Evolutionary conservation across 64 coral and sea anemone species (phyloP), one percentile per base, ranked within the genome.

Genomic region (Anthopleura sola): DNA sequence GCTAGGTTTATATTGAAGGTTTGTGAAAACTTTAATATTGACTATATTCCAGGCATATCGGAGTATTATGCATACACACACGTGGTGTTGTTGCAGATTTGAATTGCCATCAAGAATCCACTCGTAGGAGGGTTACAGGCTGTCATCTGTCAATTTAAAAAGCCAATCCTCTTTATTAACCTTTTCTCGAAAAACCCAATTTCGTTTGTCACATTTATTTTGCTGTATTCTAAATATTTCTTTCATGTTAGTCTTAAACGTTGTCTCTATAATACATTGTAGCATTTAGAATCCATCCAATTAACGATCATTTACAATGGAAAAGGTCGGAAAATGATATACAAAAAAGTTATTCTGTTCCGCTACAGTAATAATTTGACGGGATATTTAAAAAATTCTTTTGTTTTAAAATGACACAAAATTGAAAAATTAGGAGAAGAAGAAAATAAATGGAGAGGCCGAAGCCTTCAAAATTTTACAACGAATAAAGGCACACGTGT

Each of bases 121-220:
- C 58, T 62, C 8, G 58, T 62, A 24, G 21, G 28, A 32, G 26
- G 28, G n/a, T 71, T 71, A 32, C 16, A 71, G 29, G 66, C 66
- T 71, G 66, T 71, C 66, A 71, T 71, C 66, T 71, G 66, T 71
- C 66, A 34, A 71, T 32, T 71, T 14, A 32, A 26, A 71, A 71
- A 71, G 8, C 66, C 28, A 71, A 71, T 71, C 29, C 31, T 71
- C 66, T 34, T 71, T 71, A 71, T 71, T 71, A 71, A 71, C 34
- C 66, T 32, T 1, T 71, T 71, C 15, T 34, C n/a, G 66, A 71
- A 71, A 71, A 71, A 71, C n/a, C 10, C 1, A 32, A 71, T 0
- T 71, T 62, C 28, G 34, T 71, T 71, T 71, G 66, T 71, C 29
- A 71, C 66, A 71, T 71, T 36, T 29, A 71, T 71, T 33, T 71